Evolutionary conservation across 2,888 invertebrate genomes (phyloP).

Genomic region (Rambutsinella grinnellia): DNA sequence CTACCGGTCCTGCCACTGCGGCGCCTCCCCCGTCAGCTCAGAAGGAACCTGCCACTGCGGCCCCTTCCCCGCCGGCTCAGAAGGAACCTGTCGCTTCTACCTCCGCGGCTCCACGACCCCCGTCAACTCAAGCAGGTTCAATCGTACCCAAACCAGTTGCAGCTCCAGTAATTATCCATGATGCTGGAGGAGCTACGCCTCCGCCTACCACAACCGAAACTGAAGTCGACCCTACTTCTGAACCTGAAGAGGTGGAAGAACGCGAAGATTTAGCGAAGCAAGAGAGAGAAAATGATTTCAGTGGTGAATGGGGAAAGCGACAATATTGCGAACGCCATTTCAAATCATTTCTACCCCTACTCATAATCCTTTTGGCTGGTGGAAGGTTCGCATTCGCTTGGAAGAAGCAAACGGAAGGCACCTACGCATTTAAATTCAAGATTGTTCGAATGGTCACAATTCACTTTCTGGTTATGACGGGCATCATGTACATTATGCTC

Average conservation of each 20-base stretch:
- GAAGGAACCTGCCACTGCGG: no score
- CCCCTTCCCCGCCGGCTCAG: no score
- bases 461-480: not conserved
- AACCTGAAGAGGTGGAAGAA: not conserved
- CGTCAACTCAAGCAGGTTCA: not conserved
- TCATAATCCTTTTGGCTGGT: not conserved
- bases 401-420: constrained; percentile 1
- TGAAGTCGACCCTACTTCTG: not conserved
- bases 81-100: not conserved
- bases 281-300: constrained; percentile 14
- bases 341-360: constrained; percentile 15
- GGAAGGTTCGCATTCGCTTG: constrained; percentile 19
- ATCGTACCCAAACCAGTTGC: not conserved
- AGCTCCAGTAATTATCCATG: not conserved
- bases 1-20: no score
- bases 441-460: not conserved
- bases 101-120: not conserved
- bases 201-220: not conserved
- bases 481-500: not conserved
- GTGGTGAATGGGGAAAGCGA: constrained; percentile 37
- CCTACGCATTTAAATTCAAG: constrained; percentile 11
- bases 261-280: constrained; percentile 22
- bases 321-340: constrained; percentile 20
- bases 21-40: no score
- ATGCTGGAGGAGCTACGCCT: no score